These are phyloP conservation scores for Alviniconcha strummeri DNA, from an alignment of 2,888 invertebrate genomes.

Conservation along the genomic window DNA sequence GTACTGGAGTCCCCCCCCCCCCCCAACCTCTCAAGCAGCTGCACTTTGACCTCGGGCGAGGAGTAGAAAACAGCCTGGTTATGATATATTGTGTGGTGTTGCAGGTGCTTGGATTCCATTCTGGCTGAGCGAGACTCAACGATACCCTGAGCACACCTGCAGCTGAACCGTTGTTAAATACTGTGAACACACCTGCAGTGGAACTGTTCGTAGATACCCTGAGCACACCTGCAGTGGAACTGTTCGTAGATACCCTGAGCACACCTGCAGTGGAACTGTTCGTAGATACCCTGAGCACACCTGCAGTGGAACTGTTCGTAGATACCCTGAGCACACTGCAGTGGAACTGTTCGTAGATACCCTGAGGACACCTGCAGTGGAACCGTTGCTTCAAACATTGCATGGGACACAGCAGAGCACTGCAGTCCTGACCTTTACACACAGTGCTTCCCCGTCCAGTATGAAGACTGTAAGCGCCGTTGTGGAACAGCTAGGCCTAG, in stretches of 20 bases:
- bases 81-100: neutral
- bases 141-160: neutral
- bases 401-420: too few species aligned
- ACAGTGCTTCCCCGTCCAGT: too few species aligned
- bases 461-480: too few species aligned
- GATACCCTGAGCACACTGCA: neutral
- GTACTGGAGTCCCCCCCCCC: neutral
- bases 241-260: too few species aligned
- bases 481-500: too few species aligned
- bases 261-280: neutral
- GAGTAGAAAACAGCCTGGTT: neutral
- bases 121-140: neutral
- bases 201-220: too few species aligned
- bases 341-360: neutral
- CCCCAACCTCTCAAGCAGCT: too few species aligned
- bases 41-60: neutral
- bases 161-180: neutral
- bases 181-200: neutral
- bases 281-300: neutral
- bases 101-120: neutral
- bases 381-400: too few species aligned
- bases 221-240: too few species aligned
- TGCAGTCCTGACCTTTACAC: too few species aligned
- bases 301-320: neutral
- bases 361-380: neutral